phyloP scores from a whole-genome alignment of 2,888 invertebrate genomes.

The Cacoxenus indagator region DNA sequence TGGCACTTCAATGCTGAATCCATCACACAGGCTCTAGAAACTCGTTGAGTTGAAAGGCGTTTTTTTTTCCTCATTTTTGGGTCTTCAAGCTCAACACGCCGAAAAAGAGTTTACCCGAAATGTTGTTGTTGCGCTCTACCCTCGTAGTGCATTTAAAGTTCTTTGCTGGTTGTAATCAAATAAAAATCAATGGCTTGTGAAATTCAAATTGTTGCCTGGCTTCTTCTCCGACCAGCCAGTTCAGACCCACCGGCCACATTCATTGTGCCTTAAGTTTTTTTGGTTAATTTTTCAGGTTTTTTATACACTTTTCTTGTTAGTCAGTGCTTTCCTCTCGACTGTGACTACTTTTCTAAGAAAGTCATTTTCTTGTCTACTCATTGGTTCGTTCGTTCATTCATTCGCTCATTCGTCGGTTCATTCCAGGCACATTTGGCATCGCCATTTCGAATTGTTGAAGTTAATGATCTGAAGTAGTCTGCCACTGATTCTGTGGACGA shows the following conservation, averaged over 20 bases:
- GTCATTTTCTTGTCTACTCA: background rate
- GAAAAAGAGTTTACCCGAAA: background rate
- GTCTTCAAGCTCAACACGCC: background rate
- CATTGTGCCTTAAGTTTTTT: background rate
- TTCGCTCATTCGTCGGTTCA: constrained; percentile 13
- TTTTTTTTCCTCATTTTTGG: background rate
- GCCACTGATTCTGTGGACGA: background rate
- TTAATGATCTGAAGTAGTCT: constrained; percentile 60
- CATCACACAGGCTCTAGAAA: constrained; percentile 1
- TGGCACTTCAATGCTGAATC: constrained; percentile 11
- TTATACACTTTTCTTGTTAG: background rate
- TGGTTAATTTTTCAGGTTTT: constrained; percentile 5
- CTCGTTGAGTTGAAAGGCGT: background rate
- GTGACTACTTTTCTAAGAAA: constrained; percentile 1
- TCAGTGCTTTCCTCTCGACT: background rate
- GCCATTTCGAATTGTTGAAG: constrained; percentile 52
- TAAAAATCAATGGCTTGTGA: constrained; percentile 62
- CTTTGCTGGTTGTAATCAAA: constrained; percentile 59
- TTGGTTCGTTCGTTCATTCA: background rate
- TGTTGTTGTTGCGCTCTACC: background rate
- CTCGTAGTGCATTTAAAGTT: constrained; percentile 16
- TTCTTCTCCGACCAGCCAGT: background rate
- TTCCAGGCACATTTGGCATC: constrained; percentile 56
- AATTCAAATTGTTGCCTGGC: constrained; percentile 54
- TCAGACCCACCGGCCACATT: background rate